Conservation (phyloP, 1,140 invertebrate species). For the Notospermus geniculatus region DNA sequence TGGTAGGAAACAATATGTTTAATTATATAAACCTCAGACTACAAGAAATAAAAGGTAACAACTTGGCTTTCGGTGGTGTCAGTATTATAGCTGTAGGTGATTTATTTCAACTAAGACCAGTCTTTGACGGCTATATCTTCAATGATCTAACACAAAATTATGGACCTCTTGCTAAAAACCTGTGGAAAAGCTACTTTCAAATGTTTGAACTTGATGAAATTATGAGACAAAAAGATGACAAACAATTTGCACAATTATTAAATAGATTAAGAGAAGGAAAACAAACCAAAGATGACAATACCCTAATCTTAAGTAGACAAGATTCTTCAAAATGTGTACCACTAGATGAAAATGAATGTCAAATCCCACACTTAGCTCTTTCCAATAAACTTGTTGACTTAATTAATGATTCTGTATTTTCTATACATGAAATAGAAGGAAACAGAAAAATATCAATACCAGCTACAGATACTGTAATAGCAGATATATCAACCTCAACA, state of each 20-base stretch:
- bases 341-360: background rate
- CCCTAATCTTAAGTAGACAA: constrained; percentile 17
- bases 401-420: constrained; percentile 7
- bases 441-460: constrained; percentile 8
- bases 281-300: constrained; percentile 7
- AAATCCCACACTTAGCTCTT: constrained; percentile 15
- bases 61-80: constrained; percentile 27
- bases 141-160: too few species aligned
- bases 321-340: background rate
- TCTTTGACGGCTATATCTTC: too few species aligned
- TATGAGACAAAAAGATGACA: constrained; percentile 31
- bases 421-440: background rate
- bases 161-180: constrained; percentile 25
- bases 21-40: constrained; percentile 25
- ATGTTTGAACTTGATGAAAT: constrained; percentile 29
- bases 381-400: constrained; percentile 18
- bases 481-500: background rate
- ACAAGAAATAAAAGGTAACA: constrained; percentile 19
- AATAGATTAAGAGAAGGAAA: too few species aligned
- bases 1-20: constrained; percentile 25
- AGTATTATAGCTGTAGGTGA: constrained; percentile 28
- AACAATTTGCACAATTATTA: constrained; percentile 23
- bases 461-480: constrained; percentile 1
- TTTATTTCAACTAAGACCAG: too few species aligned
- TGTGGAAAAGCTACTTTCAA: constrained; percentile 26